Conservation (phyloP, 2,888 invertebrate species). For the Campaea margaritaria region DNA sequence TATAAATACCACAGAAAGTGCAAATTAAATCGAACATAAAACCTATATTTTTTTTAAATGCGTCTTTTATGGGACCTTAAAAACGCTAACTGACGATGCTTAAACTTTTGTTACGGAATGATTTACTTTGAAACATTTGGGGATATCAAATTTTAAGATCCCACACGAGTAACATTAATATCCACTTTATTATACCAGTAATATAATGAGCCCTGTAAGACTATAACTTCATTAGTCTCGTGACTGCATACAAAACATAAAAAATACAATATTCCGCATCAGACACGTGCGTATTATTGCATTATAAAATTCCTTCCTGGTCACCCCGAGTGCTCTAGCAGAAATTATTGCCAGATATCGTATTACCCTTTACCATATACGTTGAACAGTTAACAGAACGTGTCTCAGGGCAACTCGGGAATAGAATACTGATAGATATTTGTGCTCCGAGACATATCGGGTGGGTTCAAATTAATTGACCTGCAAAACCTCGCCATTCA, state of each 20-base stretch:
- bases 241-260: conserved; percentile 1
- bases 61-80: conserved; percentile 16
- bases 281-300: conserved; percentile 27
- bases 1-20: conserved; percentile 11
- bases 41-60: neutral
- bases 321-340: conserved; percentile 27
- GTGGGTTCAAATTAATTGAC: conserved; percentile 47
- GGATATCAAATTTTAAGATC: neutral
- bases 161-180: conserved; percentile 1
- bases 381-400: conserved; percentile 42
- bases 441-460: conserved; percentile 45
- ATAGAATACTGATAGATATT: conserved; percentile 44
- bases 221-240: conserved; percentile 2
- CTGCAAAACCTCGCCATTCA: conserved; percentile 41
- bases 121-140: conserved; percentile 16
- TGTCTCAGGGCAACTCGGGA: conserved; percentile 40
- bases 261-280: neutral
- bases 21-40: neutral
- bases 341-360: conserved; percentile 42
- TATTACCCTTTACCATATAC: conserved; percentile 43
- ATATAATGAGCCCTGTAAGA: neutral
- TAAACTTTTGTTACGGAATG: conserved; percentile 10
- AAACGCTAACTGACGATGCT: conserved; percentile 13
- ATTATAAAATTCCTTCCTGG: conserved; percentile 38
- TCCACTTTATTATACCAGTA: neutral